Evolutionary conservation across 92 coral and sea anemone genomes (phyloP), one percentile per base, ranked within the genome.

Genomic region (Phenganax stokvisi): DNA sequence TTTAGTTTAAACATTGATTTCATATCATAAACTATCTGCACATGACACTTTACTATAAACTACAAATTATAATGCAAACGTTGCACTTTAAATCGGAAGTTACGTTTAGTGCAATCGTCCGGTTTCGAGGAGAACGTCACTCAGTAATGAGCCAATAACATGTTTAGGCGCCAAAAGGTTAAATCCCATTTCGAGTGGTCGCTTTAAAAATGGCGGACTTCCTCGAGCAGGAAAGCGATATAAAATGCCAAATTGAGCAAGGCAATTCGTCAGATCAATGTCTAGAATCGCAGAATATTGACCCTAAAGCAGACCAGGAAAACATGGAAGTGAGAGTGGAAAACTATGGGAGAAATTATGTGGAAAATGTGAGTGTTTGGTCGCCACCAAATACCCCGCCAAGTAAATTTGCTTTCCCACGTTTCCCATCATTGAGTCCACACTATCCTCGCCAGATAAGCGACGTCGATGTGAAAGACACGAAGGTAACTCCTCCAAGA

Each of bases 171-270:
- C 74, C 83, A 79, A 79, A 64, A 30, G 83, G 83, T 79, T 79
- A 79, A 79, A 79, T 79, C 83, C 83, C 83, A 37, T 79, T 59
- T 52, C 66, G 67, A 15, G 83, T 20, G 9, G 67, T 79, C 47
- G 81, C 94, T 94, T 94, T 94, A 94, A 94, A 94, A 88, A 94
- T 94, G 98, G 98, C 98, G 89, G 97, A 92, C 81, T 89, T 91
- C 84, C 83, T 91, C 78, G 85, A 89, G 71, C 87, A 92, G 68
- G 90, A 92, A 66, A 94, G 92, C 85, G 90, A 91, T 71, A 91
- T 89, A 56, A 92, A 87, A 81, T 85, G 51, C 56, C 61, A 16
- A 13, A 51, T 15, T 56, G 56, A 79, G 62, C 74, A 63, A 9
- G 67, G 65, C 16, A 62, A 67, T 16, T 64, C 74, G 81, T 12